Evolutionary conservation across 2,888 invertebrate genomes (phyloP), one percentile per base, ranked within the genome.

Genomic region (Papilio demoleus): DNA sequence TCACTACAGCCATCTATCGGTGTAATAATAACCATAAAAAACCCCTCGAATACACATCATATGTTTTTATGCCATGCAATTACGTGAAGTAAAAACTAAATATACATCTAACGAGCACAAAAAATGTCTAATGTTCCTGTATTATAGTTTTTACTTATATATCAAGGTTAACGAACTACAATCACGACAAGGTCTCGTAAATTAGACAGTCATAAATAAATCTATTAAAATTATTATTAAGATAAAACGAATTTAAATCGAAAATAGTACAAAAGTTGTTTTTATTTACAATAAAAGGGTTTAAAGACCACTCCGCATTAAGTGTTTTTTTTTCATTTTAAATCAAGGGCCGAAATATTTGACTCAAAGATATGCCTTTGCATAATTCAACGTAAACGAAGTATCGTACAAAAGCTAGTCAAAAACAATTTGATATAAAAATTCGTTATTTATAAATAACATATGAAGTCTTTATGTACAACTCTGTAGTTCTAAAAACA

Each of bases 1-100:
- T 17, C 12, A 24, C 4, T 31, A 31, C 31, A 31, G 3, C 31
- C 31, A 31, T 6, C 3, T 31, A 31, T 31, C 3, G 31, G 31
- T 4, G 31, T 31, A 31, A 31, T 31, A 31, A 6, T 4, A 31
- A 31, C 6, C 31, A 31, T 6, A 31, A 67, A 11, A 47, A 62
- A 67, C 62, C 40, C 61, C 17, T 42, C 53, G 53, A 53, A n/a
- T 34, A 53, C 12, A 56, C 65, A 58, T 34, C 19, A 12, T 24
- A 14, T 11, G 47, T 38, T 38, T 27, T 50, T 38, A 34, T 17
- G 11, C 27, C 36, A n/a, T 40, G 40, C 34, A 53, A 38, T 53
- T 56, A 38, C 17, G 38, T 12, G 17, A 11, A 24, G 38, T 34
- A 56, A 22, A 38, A 12, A 56, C 53, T 40, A 24, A 56, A 40